phyloP scores from a whole-genome alignment of 2,113 vertebrate species.

The Pseudorhombus dupliciocellatus region DNA sequence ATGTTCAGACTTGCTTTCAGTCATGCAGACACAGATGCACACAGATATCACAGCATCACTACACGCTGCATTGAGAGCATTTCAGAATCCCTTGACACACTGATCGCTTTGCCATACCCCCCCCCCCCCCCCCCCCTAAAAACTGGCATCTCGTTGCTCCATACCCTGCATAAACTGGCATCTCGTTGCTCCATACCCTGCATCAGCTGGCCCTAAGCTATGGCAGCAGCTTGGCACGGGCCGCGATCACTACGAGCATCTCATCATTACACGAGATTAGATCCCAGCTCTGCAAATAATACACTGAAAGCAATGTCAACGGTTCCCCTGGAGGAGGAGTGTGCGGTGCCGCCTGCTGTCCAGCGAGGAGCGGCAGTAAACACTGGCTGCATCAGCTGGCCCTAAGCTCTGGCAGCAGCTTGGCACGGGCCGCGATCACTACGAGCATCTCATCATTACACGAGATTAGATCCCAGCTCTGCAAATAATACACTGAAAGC shows the following conservation, averaged over 20 bases:
- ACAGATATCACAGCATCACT: conserved; percentile 17
- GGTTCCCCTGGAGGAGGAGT: conserved; percentile 28
- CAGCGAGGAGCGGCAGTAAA: conserved; percentile 36
- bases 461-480: conserved; percentile 54
- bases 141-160: conserved; percentile 61
- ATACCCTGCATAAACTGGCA: conserved; percentile 64
- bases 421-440: conserved; percentile 56
- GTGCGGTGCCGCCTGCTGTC: conserved; percentile 24
- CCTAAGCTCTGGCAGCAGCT: conserved; percentile 64
- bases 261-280: conserved; percentile 62
- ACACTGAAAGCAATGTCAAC: conserved; percentile 47
- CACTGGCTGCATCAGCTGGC: conserved; percentile 58
- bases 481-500: conserved; percentile 56
- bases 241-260: conserved; percentile 43
- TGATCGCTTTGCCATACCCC: conserved; percentile 54
- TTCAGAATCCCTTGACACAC: conserved; percentile 47
- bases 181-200: conserved; percentile 50
- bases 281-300: conserved; percentile 56
- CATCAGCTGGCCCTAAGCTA: conserved; percentile 59
- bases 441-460: conserved; percentile 57
- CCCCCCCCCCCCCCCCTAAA: not conserved
- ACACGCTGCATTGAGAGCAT: conserved; percentile 22
- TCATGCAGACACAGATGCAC: conserved; percentile 15
- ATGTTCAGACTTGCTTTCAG: not conserved
- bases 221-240: conserved; percentile 68